Percentiles rank a stretch among this genome's conserved stretches.
phyloP scores from a whole-genome alignment of 2,797 vertebrate genomes.

The Ambastaia sidthimunki region DNA sequence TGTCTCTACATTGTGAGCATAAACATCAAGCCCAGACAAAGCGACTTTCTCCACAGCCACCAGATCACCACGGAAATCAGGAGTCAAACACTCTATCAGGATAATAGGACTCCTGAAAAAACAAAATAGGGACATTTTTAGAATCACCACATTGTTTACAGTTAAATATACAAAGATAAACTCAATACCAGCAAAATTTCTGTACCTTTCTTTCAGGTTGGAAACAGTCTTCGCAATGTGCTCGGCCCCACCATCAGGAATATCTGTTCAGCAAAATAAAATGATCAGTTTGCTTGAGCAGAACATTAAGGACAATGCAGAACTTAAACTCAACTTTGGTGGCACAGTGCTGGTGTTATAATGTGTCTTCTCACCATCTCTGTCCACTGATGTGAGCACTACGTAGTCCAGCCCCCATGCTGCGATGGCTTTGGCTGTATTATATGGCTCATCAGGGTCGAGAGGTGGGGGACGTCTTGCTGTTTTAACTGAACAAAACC shows the following conservation, averaged over 20 bases:
- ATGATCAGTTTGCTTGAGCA: not conserved
- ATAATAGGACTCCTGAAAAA: conserved; percentile 84
- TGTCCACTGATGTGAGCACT: conserved; percentile 94
- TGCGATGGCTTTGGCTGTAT: conserved; percentile 90
- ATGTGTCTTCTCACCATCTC: conserved; percentile 84
- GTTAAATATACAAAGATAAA: not conserved
- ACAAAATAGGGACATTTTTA: not conserved
- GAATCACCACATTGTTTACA: not conserved
- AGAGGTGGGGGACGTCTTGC: conserved; percentile 85
- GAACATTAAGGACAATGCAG: not conserved
- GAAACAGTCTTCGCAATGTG: conserved; percentile 92
- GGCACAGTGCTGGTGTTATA: not conserved
- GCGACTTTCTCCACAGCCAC: conserved; percentile 86
- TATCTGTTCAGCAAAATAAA: conserved; percentile 75
- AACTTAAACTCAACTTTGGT: not conserved
- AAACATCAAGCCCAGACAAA: conserved; percentile 91
- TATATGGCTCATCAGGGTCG: conserved; percentile 88
- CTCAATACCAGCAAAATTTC: not conserved
- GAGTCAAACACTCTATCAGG: conserved; percentile 93
- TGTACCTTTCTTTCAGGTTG: conserved; percentile 89
- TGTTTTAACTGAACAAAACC: conserved; percentile 96
- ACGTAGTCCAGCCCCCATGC: conserved; percentile 96
- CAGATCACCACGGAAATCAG: conserved; percentile 93
- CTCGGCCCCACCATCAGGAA: conserved; percentile 90
- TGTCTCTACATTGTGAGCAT: conserved; percentile 95